A percentile compares a stretch with the other conserved stretches of the same genome.
Evolutionary conservation across 2,113 vertebrate species (phyloP).

Genomic region (Ancistrus triradiatus): DNA sequence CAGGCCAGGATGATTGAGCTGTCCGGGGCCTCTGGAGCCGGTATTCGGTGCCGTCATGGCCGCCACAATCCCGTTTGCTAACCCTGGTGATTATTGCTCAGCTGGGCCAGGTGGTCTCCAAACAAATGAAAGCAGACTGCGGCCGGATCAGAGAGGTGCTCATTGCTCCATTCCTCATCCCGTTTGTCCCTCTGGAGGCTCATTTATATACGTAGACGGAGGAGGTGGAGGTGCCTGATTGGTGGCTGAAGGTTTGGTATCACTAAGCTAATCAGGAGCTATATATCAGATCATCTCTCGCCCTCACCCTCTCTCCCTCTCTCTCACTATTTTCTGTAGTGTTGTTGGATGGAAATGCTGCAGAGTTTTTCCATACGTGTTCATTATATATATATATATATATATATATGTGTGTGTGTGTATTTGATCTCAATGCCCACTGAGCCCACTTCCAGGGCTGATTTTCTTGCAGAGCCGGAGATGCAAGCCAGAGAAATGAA

Average conservation of each 20-base stretch:
- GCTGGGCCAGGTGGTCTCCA: slow-evolving; percentile 59
- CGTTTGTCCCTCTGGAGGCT: slow-evolving; percentile 16
- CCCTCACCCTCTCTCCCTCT: neutral
- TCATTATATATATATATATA: no score
- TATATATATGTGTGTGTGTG: slow-evolving; percentile 6
- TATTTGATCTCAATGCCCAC: slow-evolving; percentile 6
- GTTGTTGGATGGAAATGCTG: slow-evolving; percentile 4
- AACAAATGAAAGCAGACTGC: slow-evolving; percentile 55
- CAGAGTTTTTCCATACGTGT: slow-evolving; percentile 4
- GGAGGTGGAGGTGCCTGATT: slow-evolving; percentile 21
- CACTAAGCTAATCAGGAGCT: slow-evolving; percentile 21
- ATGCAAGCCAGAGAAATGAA: slow-evolving; percentile 32
- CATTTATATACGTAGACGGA: slow-evolving; percentile 26
- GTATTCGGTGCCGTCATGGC: slow-evolving; percentile 55
- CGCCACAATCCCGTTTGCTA: slow-evolving; percentile 69
- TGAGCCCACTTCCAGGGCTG: slow-evolving; percentile 33
- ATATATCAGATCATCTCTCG: slow-evolving; percentile 16
- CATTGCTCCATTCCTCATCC: slow-evolving; percentile 22
- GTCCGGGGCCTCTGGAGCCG: slow-evolving; percentile 56
- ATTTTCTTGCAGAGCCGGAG: slow-evolving; percentile 34
- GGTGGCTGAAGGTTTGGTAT: slow-evolving; percentile 12
- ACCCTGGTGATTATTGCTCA: slow-evolving; percentile 69
- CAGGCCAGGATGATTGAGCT: slow-evolving; percentile 51
- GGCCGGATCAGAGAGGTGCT: slow-evolving; percentile 19
- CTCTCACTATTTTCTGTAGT: neutral